A percentile compares a stretch with the other conserved stretches of the same genome.
Conservation (phyloP, 2,113 vertebrate species). For the Lophura nycthemera region DNA sequence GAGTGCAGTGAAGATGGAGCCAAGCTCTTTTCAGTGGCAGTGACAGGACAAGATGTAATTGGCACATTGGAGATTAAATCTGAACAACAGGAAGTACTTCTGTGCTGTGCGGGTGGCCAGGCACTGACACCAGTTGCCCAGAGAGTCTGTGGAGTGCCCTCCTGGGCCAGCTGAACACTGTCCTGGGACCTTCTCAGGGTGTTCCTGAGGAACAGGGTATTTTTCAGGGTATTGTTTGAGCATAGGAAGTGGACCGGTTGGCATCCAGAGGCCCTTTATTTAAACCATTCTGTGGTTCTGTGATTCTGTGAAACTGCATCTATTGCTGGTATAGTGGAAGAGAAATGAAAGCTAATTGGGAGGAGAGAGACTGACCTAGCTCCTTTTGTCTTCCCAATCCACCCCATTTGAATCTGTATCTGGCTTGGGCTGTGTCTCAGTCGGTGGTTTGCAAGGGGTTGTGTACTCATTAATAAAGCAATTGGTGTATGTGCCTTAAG, state of each 20-base stretch:
- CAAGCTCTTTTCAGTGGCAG: background rate
- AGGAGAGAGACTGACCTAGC: background rate
- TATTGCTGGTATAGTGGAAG: background rate
- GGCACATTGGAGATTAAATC: background rate
- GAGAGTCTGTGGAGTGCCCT: background rate
- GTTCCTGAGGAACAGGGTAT: too few species aligned
- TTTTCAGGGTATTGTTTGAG: background rate
- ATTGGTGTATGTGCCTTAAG: background rate
- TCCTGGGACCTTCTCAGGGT: background rate
- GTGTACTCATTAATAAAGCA: background rate
- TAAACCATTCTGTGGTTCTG: background rate
- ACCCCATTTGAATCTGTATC: background rate
- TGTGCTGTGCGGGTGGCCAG: background rate
- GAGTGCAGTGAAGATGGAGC: background rate
- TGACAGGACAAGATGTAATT: background rate
- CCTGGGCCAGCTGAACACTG: background rate
- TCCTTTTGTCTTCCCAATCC: background rate
- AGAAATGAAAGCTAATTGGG: background rate
- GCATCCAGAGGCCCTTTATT: background rate
- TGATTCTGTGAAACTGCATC: background rate
- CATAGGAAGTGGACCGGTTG: background rate
- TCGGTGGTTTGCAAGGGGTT: background rate
- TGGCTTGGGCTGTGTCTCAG: background rate
- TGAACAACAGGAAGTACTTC: background rate
- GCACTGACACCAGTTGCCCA: background rate